Base-by-base conservation (phyloP, 35 echinoderm and acorn worm species). In the Strongylocentrotus purpuratus region DNA sequence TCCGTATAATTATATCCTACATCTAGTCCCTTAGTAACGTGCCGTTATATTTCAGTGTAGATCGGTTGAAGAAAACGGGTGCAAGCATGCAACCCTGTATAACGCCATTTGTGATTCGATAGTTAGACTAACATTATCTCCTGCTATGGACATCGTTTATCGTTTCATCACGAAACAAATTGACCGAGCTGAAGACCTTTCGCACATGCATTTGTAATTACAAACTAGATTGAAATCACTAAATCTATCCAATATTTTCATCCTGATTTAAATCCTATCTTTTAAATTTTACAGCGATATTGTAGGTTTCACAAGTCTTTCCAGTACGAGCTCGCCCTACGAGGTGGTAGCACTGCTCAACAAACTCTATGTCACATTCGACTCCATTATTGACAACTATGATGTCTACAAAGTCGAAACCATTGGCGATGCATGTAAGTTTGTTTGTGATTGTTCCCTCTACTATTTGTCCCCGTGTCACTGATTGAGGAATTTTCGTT, bases 401-500 rank as follows among this genome's bases (percentile, higher is more conserved):
- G 98, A 99, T 86, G 98, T 99, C 12, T 99, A 99, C 59, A 99
- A 99, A 70, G 98, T 99, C 58, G 98, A 99, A 94, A 99, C 98
- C 15, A 99, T 99, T n/a, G 98, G 98, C 90, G 98, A 99, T 97
- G 98, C 98, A 33, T 99, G 98, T 99, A 98, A 99, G 98, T 96
- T 17, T 48, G 31, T 28, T 28, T 78, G 20, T n/a, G 6, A 28
- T 78, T n/a, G 65, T 18, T 6, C 22, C 8, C 18, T 17, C 20
- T 88, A 52, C 1, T 31, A 20, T 71, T 55, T 13, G 17, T 12
- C 11, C 4, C 17, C 1, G 7, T 78, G 22, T 5, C 65, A n/a
- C 6, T 78, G 20, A 7, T 28, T 78, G 20, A 18, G 65, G 8
- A 78, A n/a, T n/a, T 22, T n/a, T 3, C 20, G 7, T 78, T 10